A percentile compares a stretch with the other conserved stretches of the same genome.
Conservation (phyloP, 2,888 invertebrate species). For the Ochlodes sylvanus region DNA sequence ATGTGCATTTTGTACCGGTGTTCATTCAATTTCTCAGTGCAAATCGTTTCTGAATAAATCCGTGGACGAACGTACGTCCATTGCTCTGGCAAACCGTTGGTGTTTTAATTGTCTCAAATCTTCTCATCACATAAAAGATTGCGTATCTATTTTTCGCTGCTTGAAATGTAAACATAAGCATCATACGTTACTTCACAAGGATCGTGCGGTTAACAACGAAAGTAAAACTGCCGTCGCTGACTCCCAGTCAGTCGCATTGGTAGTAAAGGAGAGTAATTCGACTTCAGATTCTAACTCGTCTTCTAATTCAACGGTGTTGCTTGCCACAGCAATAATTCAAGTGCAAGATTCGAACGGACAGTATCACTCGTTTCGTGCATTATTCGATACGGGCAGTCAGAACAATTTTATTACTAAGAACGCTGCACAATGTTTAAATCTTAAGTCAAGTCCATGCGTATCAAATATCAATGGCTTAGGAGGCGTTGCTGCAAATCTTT, state of each 20-base stretch:
- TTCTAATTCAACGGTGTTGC: conserved; percentile 21
- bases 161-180: conserved; percentile 6
- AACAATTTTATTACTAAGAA: conserved; percentile 30
- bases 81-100: conserved; percentile 9
- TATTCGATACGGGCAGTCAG: conserved; percentile 34
- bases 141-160: conserved; percentile 15
- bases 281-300: conserved; percentile 4
- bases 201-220: background rate
- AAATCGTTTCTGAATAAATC: conserved; percentile 17
- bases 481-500: conserved; percentile 1
- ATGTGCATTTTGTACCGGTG: background rate
- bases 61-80: conserved; percentile 12
- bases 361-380: conserved; percentile 22
- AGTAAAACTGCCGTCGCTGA: background rate
- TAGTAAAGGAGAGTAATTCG: background rate
- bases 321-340: conserved; percentile 26
- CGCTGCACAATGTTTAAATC: conserved; percentile 13
- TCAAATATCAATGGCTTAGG: conserved; percentile 20
- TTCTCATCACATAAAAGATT: conserved; percentile 20
- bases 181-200: conserved; percentile 1
- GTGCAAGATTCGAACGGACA: conserved; percentile 19
- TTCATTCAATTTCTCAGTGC: conserved; percentile 13
- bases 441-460: conserved; percentile 6
- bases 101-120: conserved; percentile 26
- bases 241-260: background rate